Conservation (phyloP, 2,113 vertebrate species). For the Python bivittatus region DNA sequence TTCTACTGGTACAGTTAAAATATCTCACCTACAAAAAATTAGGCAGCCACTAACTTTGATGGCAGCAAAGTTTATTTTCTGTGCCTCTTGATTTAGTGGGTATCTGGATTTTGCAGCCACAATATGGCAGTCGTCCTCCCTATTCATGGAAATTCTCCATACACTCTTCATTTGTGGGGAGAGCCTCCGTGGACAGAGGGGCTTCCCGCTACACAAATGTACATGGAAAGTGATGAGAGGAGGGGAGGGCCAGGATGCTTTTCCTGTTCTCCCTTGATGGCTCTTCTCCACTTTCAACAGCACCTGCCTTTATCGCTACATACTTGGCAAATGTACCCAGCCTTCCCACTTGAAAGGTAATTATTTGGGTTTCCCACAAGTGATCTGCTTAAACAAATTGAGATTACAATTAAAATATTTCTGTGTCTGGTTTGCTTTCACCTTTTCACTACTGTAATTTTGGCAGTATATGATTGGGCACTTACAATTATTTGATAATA, state of each 20-base stretch:
- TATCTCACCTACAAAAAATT: background rate
- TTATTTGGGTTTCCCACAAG: background rate
- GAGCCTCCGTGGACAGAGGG: background rate
- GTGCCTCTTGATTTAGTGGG: background rate
- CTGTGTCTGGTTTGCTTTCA: background rate
- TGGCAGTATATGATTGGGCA: background rate
- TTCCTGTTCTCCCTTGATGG: background rate
- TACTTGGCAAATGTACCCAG: background rate
- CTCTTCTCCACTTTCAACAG: background rate
- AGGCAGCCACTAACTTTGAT: background rate
- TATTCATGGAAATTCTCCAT: background rate
- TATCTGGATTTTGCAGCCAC: background rate
- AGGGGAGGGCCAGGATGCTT: background rate
- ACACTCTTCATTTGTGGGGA: background rate
- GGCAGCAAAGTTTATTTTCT: background rate
- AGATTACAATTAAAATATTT: background rate
- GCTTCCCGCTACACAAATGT: background rate
- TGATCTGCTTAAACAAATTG: background rate
- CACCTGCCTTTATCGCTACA: background rate
- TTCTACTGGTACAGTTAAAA: too few species aligned
- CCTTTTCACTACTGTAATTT: background rate
- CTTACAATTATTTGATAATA: slow-evolving; percentile 7
- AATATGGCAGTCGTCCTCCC: background rate
- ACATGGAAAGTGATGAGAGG: background rate
- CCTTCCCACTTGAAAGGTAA: background rate